A percentile compares a stretch with the other conserved stretches of the same genome.
phyloP scores from a whole-genome alignment of 92 coral and sea anemone species.

The Epizoanthus scotinus region DNA sequence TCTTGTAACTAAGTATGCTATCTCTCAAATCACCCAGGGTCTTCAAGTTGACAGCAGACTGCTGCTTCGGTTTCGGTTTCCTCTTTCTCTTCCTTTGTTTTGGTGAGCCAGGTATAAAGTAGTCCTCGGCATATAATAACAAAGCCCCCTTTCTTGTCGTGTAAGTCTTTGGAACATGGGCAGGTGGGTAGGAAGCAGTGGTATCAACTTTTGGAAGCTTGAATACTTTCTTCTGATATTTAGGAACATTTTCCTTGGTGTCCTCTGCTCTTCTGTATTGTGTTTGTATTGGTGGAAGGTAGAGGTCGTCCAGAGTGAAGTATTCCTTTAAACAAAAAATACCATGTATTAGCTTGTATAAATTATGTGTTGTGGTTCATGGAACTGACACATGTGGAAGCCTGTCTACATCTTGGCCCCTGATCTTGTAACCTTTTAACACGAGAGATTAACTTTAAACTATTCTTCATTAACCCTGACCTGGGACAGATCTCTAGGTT shows the following conservation, averaged over 20 bases:
- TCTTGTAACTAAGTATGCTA: slow-evolving; percentile 78
- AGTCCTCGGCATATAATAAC: slow-evolving; percentile 88
- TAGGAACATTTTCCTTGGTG: slow-evolving; percentile 36
- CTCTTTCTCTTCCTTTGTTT: slow-evolving; percentile 75
- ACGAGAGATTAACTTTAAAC: too few relatives aligned
- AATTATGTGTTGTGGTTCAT: background rate
- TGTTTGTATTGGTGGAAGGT: slow-evolving; percentile 68
- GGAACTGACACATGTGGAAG: too few relatives aligned
- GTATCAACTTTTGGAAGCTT: slow-evolving; percentile 68
- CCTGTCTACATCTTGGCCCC: too few relatives aligned
- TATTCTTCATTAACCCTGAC: too few relatives aligned
- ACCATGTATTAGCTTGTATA: background rate
- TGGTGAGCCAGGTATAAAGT: slow-evolving; percentile 88
- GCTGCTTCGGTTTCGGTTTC: slow-evolving; percentile 64
- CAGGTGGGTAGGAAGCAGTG: background rate
- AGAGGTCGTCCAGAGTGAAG: slow-evolving; percentile 68
- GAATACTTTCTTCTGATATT: slow-evolving; percentile 65
- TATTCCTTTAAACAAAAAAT: slow-evolving; percentile 52
- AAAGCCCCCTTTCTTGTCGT: slow-evolving; percentile 93
- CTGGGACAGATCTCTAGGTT: too few relatives aligned
- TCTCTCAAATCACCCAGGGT: slow-evolving; percentile 86
- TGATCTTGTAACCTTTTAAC: too few relatives aligned
- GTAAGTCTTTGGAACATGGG: slow-evolving; percentile 79
- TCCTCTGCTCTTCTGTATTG: slow-evolving; percentile 24
- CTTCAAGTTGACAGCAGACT: slow-evolving; percentile 58